phyloP scores from a whole-genome alignment of 2,797 vertebrate species.

The Pelobates cultripes region DNA sequence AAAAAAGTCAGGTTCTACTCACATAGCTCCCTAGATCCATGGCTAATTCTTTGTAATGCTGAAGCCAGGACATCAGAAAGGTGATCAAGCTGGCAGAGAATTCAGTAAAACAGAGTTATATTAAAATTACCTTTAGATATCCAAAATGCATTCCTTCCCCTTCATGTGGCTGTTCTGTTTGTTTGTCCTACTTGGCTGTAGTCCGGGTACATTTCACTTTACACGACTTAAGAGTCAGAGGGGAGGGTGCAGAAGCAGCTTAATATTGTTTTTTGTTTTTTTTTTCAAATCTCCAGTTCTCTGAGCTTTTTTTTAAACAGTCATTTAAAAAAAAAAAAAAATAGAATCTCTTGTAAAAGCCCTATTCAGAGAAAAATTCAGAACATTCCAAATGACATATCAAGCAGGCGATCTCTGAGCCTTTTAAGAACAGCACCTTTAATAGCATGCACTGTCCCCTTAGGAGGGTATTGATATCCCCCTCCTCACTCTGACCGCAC shows the following conservation, averaged over 20 bases:
- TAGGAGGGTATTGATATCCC: background rate
- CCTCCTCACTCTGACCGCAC: background rate
- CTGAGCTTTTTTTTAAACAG: background rate
- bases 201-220: constrained; percentile 17
- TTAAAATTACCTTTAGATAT: background rate
- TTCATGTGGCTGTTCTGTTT: constrained; percentile 7
- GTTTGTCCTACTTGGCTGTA: constrained; percentile 27
- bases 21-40: background rate
- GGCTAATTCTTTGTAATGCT: background rate
- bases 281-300: constrained; percentile 12
- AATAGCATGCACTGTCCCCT: background rate
- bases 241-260: constrained; percentile 10
- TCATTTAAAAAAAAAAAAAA: too few relatives aligned
- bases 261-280: background rate
- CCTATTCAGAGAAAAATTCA: too few relatives aligned
- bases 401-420: too few relatives aligned
- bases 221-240: background rate
- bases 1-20: background rate
- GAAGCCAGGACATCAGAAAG: background rate
- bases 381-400: too few relatives aligned
- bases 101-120: background rate
- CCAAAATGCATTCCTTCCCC: background rate
- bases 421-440: background rate
- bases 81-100: background rate
- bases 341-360: too few relatives aligned